Base-by-base conservation (phyloP, 2,113 vertebrate species). In the Falcunculus frontatus region DNA sequence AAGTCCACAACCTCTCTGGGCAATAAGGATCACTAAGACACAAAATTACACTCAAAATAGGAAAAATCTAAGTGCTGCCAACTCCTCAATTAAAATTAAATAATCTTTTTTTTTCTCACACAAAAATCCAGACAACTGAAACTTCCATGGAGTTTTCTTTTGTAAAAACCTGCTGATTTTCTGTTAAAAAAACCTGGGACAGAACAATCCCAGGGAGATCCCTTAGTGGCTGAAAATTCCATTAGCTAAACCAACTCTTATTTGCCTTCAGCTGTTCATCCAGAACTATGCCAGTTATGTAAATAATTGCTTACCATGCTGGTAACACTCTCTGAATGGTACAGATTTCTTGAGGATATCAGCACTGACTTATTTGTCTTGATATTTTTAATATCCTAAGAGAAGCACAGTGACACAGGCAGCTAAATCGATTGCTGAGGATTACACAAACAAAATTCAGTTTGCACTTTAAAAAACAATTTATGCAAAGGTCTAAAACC, bases 231-330 rank as follows among this genome's bases (percentile, higher is more conserved):
- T 80, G 35, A 77, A 87, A 93, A 91, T 59, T 76, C 63, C 70
- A 70, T 84, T 78, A 75, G 47, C 16, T 69, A 68, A 87, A 93
- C 6, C 25, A 89, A 62, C 62, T 82, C 67, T 70, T 73, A 41
- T 46, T 94, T 81, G 87, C 69, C 49, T 97, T 87, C 73, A 87
- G 53, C 50, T 95, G 39, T 41, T 83, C 63, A 57, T 60, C 87
- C 79, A 95, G 64, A 96, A 92, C 69, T 95, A 95, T 97, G 95
- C 42, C 65, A 96, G 94, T 75, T 92, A 95, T 95, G 96, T 90
- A 94, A 96, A 94, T 90, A 94, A 60, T 57, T 72, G 74, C 88
- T 83, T 77, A 79, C 84, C 84, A 89, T 60, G 75, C 84, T 91
- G 89, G 67, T 83, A 93, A 93, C 67, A 57, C 90, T 26, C 68